Conservation (phyloP, 2,797 vertebrate genomes). For the Mycteria americana region DNA sequence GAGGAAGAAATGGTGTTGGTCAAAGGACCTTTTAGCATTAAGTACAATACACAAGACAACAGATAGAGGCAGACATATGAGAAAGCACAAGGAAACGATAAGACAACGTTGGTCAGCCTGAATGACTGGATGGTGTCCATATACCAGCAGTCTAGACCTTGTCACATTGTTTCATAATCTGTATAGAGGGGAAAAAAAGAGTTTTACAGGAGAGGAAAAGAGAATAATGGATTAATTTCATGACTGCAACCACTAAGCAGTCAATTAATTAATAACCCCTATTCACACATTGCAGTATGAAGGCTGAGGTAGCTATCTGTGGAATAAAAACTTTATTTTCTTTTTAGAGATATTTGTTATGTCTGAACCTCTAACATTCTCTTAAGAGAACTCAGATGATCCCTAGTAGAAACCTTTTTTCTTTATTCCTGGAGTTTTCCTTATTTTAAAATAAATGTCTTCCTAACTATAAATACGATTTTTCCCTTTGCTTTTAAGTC, state of each 20-base stretch:
- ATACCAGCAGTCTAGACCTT: not conserved
- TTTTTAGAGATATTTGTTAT: not conserved
- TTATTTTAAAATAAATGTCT: not conserved
- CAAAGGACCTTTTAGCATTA: not conserved
- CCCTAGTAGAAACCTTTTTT: not conserved
- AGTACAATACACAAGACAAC: not conserved
- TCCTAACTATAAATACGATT: not conserved
- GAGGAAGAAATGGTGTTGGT: not conserved
- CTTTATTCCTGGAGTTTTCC: not conserved
- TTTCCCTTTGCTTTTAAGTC: not conserved
- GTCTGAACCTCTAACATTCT: not conserved
- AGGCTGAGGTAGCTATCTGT: not conserved
- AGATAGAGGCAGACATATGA: not conserved
- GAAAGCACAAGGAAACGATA: not conserved
- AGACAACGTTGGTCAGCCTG: not conserved
- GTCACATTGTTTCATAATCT: not conserved
- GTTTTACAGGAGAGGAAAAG: not conserved
- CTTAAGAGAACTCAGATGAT: not conserved
- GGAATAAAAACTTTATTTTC: not conserved
- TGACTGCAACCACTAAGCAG: not conserved
- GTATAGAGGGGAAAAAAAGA: not conserved
- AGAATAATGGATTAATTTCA: not conserved
- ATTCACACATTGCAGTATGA: not conserved
- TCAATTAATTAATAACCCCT: not conserved
- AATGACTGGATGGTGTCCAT: not conserved